These are phyloP conservation scores for Chrysochloris asiatica DNA, from an alignment of 2,113 vertebrate genomes.

Conservation along the genomic window DNA sequence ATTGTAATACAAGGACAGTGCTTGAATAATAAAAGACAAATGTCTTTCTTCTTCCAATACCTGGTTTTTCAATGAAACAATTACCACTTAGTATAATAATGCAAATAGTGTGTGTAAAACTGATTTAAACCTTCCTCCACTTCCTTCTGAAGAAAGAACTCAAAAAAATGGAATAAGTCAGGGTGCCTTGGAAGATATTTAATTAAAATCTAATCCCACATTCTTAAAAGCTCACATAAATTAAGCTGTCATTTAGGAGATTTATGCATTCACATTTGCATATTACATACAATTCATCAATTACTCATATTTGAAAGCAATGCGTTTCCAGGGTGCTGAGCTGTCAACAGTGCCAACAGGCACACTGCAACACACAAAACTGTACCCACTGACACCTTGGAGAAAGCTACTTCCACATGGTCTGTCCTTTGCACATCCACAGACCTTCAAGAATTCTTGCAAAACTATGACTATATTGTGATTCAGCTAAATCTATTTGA, in stretches of 20 bases:
- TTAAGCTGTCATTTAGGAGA: slow-evolving; percentile 94
- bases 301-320: slow-evolving; percentile 90
- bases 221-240: slow-evolving; percentile 94
- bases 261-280: slow-evolving; percentile 93
- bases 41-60: slow-evolving; percentile 34
- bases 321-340: slow-evolving; percentile 82
- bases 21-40: slow-evolving; percentile 58
- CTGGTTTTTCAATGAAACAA: slow-evolving; percentile 47
- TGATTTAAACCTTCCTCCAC: slow-evolving; percentile 61
- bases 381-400: slow-evolving; percentile 75
- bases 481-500: slow-evolving; percentile 50
- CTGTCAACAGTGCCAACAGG: slow-evolving; percentile 84
- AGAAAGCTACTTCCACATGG: slow-evolving; percentile 86
- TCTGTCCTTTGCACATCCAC: slow-evolving; percentile 33
- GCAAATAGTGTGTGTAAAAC: slow-evolving; percentile 64
- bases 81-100: slow-evolving; percentile 58
- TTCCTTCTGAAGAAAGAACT: slow-evolving; percentile 75
- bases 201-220: slow-evolving; percentile 95
- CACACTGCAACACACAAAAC: slow-evolving; percentile 59
- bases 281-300: slow-evolving; percentile 92
- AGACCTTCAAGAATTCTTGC: slow-evolving; percentile 23
- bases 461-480: neutral
- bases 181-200: slow-evolving; percentile 93
- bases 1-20: slow-evolving; percentile 14
- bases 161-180: slow-evolving; percentile 86